Percentiles rank a stretch among this genome's conserved stretches.
Evolutionary conservation across 2,113 vertebrate genomes (phyloP).

Genomic region (Notothenia coriiceps): DNA sequence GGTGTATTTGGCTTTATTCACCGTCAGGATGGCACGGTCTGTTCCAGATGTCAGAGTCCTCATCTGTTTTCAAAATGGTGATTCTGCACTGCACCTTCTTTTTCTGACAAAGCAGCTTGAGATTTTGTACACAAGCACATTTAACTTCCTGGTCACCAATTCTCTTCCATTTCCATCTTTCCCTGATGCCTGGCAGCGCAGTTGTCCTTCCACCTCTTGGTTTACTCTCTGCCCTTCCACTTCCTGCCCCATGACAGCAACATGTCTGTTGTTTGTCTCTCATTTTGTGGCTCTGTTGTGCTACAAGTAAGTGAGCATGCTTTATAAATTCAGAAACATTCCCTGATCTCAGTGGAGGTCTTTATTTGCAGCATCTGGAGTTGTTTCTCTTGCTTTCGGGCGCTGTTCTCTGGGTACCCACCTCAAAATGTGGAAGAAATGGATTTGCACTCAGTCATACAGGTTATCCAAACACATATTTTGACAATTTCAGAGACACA

Average conservation of each 20-base stretch:
- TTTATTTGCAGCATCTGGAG: slow-evolving; percentile 1
- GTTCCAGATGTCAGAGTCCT: slow-evolving; percentile 15
- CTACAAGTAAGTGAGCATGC: slow-evolving; percentile 5
- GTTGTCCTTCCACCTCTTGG: slow-evolving; percentile 22
- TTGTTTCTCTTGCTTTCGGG: too few species aligned
- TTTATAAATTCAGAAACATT: neutral
- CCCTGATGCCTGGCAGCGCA: slow-evolving; percentile 9
- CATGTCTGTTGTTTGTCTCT: slow-evolving; percentile 26
- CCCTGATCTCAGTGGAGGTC: slow-evolving; percentile 18
- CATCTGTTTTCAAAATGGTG: neutral
- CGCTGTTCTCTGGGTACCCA: neutral
- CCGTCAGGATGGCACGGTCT: slow-evolving; percentile 18
- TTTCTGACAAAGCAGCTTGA: neutral
- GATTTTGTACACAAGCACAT: neutral
- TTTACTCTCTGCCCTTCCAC: neutral
- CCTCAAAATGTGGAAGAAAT: neutral
- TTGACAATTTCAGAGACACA: neutral
- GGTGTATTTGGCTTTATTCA: slow-evolving; percentile 2
- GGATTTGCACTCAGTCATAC: neutral
- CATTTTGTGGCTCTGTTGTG: neutral
- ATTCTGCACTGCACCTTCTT: slow-evolving; percentile 5
- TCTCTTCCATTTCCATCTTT: slow-evolving; percentile 12
- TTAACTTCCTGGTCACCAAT: slow-evolving; percentile 22
- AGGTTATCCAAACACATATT: neutral
- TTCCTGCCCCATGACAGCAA: slow-evolving; percentile 5